Base-by-base conservation (phyloP, 2,888 invertebrate species). In the Agrypnus murinus region DNA sequence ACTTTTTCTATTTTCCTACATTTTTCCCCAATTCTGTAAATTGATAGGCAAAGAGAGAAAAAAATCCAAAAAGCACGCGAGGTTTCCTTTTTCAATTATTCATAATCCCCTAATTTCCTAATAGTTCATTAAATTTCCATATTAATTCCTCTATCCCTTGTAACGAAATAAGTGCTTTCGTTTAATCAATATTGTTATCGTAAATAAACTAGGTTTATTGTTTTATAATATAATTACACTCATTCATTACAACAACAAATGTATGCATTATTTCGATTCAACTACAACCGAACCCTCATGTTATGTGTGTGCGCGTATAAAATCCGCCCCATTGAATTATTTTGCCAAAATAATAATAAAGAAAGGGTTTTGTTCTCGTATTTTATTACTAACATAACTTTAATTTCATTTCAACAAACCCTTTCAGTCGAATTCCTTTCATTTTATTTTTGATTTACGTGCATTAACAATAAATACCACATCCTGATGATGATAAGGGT, bases 261-360 rank as follows among this genome's bases (percentile, higher is more conserved):
- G 5, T 25, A 25, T 25, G 25, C 25, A 25, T 25, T 5, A 25
- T 25, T 25, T 5, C 25, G 25, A 25, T 25, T 25, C 5, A 25
- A 25, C 25, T 5, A 25, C 3, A 3, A 3, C 2, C 25, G 25
- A 25, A 2, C 2, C 25, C 25, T 5, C 25, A 25, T 25, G 25
- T 25, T 3, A 25, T 5, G 25, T 19, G 46, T 5, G 46, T 19
- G 46, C 10, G 46, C 19, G 5, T 19, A 46, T 46, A 46, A 46
- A 46, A 46, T 9, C 9, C 46, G 25, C 46, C 1, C 46, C 46
- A 46, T 46, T 25, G 25, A 6, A 46, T 19, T 25, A 46, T 46
- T 43, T 46, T 25, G 46, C 46, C 19, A 46, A 46, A 46, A 46
- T 46, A 46, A 46, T 46, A 46, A 46, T 46, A 46, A 17, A 46